These are phyloP conservation scores for Pituophis catenifer DNA, from an alignment of 2,113 vertebrate species.

Conservation along the genomic window DNA sequence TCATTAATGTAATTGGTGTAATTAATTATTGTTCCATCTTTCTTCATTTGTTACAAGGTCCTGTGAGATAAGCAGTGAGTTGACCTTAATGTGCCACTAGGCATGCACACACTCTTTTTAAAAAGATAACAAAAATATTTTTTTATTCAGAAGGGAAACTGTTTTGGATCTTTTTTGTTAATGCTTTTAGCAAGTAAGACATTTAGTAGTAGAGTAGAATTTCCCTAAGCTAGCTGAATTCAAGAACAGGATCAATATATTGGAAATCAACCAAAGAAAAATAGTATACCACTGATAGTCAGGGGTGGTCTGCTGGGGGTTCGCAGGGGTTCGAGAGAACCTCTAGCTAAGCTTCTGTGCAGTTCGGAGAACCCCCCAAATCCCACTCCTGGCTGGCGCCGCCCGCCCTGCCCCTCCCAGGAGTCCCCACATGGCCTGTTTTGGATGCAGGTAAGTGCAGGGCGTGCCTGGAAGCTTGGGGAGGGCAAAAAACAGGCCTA, in stretches of 20 bases:
- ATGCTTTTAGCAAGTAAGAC: background rate
- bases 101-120: background rate
- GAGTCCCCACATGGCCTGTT: too few species aligned
- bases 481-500: too few species aligned
- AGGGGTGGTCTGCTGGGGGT: too few species aligned
- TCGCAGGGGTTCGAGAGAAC: too few species aligned
- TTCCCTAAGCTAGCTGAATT: background rate
- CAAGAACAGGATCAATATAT: background rate
- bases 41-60: slow-evolving; percentile 8
- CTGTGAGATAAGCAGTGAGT: background rate
- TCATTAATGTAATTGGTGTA: slow-evolving; percentile 15
- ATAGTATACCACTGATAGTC: background rate
- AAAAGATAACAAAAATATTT: slow-evolving; percentile 9
- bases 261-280: background rate
- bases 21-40: slow-evolving; percentile 15
- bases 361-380: too few species aligned
- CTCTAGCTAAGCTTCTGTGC: too few species aligned
- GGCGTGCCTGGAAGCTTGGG: too few species aligned
- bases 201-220: background rate
- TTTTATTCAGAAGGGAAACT: slow-evolving; percentile 14
- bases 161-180: slow-evolving; percentile 16
- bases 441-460: too few species aligned
- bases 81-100: background rate
- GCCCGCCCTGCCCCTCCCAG: too few species aligned
- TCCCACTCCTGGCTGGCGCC: too few species aligned